phyloP scores from a whole-genome alignment of 2,797 vertebrate species.

The Phrynocephalus vlangalii region DNA sequence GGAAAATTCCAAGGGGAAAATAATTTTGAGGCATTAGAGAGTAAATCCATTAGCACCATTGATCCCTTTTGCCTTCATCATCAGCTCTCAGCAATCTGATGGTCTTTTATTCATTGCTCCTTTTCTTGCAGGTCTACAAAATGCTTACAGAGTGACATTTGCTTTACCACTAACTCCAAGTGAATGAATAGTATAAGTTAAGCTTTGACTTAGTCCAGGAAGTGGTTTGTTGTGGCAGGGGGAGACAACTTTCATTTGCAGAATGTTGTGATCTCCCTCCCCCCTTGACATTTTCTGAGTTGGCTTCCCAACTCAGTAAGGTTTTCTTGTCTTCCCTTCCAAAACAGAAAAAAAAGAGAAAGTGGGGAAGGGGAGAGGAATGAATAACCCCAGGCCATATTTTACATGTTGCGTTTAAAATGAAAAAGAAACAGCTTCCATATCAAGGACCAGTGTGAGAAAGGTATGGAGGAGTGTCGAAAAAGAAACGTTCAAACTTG shows the following conservation, averaged over 20 bases:
- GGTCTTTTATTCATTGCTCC: background rate
- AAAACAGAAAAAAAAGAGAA: background rate
- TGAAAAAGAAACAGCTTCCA: background rate
- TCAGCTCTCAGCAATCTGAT: background rate
- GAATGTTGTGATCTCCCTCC: background rate
- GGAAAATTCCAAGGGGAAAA: background rate
- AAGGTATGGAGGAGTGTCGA: background rate
- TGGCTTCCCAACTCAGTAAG: constrained; percentile 15
- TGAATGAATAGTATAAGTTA: background rate
- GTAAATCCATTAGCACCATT: background rate
- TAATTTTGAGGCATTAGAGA: background rate
- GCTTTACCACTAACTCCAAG: constrained; percentile 5
- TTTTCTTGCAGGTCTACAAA: background rate
- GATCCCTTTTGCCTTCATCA: constrained; percentile 12
- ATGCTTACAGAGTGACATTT: constrained; percentile 8
- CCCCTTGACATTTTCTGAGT: constrained; percentile 20
- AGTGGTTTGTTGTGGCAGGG: constrained; percentile 30
- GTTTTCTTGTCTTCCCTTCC: background rate
- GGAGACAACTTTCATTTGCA: background rate
- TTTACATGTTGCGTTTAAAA: background rate
- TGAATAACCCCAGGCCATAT: background rate
- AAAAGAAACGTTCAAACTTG: constrained; percentile 23
- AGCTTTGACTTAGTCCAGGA: constrained; percentile 24
- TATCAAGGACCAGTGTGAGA: accelerated
- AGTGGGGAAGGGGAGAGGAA: background rate